Conservation (phyloP, 2,888 invertebrate species). For the Nemotelus nigrinus region DNA sequence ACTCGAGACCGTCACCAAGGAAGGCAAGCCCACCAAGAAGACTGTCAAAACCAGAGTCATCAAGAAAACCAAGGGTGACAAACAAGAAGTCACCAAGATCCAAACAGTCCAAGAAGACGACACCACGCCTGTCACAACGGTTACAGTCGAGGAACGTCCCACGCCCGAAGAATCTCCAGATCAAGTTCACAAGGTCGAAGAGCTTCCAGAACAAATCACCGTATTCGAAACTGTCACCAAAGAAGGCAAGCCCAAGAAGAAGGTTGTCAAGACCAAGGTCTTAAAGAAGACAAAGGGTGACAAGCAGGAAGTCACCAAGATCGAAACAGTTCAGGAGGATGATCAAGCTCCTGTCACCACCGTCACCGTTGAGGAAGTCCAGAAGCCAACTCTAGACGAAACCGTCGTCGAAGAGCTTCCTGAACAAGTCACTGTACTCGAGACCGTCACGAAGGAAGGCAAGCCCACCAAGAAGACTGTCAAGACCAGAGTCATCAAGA, state of each 20-base stretch:
- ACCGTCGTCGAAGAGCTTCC: slow-evolving; percentile 56
- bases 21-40: slow-evolving; percentile 58
- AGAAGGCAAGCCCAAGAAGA: slow-evolving; percentile 54
- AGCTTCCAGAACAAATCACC: slow-evolving; percentile 51
- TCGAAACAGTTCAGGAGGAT: slow-evolving; percentile 57
- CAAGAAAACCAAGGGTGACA: slow-evolving; percentile 53
- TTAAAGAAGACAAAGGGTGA: slow-evolving; percentile 50
- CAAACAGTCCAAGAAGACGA: slow-evolving; percentile 58
- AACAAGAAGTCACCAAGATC: slow-evolving; percentile 60
- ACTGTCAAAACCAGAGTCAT: slow-evolving; percentile 53
- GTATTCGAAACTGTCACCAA: slow-evolving; percentile 54
- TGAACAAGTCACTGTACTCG: slow-evolving; percentile 59
- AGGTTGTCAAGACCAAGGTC: slow-evolving; percentile 38
- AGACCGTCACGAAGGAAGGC: slow-evolving; percentile 56
- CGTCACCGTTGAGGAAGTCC: slow-evolving; percentile 51
- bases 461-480: slow-evolving; percentile 57
- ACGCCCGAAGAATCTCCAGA: slow-evolving; percentile 53
- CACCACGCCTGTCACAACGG: slow-evolving; percentile 56
- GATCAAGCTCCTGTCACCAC: slow-evolving; percentile 58
- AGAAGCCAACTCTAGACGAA: slow-evolving; percentile 54
- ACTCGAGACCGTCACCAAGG: slow-evolving; percentile 63
- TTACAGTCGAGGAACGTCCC: slow-evolving; percentile 57
- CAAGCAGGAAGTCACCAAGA: slow-evolving; percentile 60
- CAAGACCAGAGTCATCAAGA: slow-evolving; percentile 59
- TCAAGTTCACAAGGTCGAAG: slow-evolving; percentile 54